phyloP scores from a whole-genome alignment of 2,797 vertebrate species.

The Spondyliosoma cantharus region DNA sequence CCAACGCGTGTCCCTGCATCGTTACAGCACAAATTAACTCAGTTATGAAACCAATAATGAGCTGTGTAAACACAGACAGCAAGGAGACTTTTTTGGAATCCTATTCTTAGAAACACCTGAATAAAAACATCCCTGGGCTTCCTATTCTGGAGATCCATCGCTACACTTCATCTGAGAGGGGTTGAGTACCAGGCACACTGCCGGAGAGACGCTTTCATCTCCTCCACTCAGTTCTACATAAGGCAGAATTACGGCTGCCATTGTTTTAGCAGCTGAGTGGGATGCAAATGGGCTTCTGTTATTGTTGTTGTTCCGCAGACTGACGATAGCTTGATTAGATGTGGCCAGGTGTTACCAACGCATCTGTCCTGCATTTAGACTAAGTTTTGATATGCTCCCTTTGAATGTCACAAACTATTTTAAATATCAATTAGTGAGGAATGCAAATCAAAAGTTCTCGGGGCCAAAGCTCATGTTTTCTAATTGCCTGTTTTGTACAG shows the following conservation, averaged over 20 bases:
- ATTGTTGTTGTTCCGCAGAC: conserved; percentile 41
- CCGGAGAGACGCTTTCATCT: conserved; percentile 68
- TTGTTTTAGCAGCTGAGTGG: conserved; percentile 45
- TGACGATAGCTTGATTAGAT: conserved; percentile 26
- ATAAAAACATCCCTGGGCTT: conserved; percentile 59
- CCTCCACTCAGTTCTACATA: conserved; percentile 35
- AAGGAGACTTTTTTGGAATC: conserved; percentile 31
- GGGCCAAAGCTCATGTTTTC: background rate
- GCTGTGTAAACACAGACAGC: conserved; percentile 48
- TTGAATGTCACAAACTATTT: background rate
- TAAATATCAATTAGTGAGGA: background rate
- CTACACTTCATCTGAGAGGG: conserved; percentile 37
- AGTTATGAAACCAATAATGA: conserved; percentile 41
- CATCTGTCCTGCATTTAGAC: background rate
- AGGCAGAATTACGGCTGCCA: conserved; percentile 50
- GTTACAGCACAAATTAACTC: conserved; percentile 28
- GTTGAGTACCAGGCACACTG: conserved; percentile 45
- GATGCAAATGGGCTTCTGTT: conserved; percentile 51
- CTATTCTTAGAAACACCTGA: conserved; percentile 66
- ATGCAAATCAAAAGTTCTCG: background rate
- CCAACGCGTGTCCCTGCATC: conserved; percentile 24
- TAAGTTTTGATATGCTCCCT: background rate
- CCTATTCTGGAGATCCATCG: conserved; percentile 52
- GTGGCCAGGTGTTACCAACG: conserved; percentile 15
- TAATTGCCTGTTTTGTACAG: background rate